A percentile compares a stretch with the other conserved stretches of the same genome.
These are phyloP conservation scores for Myocastor coypus DNA, from an alignment of 2,113 vertebrate species.

Conservation along the genomic window DNA sequence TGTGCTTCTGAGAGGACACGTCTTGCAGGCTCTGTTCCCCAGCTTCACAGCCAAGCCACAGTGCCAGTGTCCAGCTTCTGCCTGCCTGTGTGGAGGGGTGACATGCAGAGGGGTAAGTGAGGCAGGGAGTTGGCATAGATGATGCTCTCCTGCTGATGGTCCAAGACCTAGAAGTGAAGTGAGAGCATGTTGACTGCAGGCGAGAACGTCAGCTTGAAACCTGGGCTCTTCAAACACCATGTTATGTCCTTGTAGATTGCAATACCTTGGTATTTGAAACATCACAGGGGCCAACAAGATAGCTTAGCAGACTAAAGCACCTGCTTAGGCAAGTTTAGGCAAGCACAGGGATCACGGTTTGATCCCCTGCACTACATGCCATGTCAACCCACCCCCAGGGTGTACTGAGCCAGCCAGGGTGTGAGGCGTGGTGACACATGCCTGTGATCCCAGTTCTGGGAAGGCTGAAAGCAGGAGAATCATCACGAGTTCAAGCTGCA, in stretches of 20 bases:
- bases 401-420: no score
- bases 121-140: neutral
- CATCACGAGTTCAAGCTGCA: no score
- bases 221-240: neutral
- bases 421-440: no score
- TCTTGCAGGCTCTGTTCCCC: slow-evolving; percentile 75
- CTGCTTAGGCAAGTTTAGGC: no score
- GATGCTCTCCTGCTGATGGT: neutral
- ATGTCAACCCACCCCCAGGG: no score
- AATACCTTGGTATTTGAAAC: neutral
- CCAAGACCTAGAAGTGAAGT: neutral
- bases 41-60: slow-evolving; percentile 91
- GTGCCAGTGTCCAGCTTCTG: slow-evolving; percentile 88
- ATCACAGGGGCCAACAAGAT: no score
- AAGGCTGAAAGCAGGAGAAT: no score
- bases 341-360: no score
- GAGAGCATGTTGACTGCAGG: neutral
- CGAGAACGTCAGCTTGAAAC: neutral
- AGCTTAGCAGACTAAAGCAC: no score
- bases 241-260: neutral
- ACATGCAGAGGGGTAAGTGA: neutral
- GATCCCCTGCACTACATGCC: no score
- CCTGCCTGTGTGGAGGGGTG: slow-evolving; percentile 68
- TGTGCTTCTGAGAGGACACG: slow-evolving; percentile 88
- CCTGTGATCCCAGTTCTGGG: no score